Conservation (phyloP, 2,113 vertebrate genomes). For the Callospermophilus lateralis region DNA sequence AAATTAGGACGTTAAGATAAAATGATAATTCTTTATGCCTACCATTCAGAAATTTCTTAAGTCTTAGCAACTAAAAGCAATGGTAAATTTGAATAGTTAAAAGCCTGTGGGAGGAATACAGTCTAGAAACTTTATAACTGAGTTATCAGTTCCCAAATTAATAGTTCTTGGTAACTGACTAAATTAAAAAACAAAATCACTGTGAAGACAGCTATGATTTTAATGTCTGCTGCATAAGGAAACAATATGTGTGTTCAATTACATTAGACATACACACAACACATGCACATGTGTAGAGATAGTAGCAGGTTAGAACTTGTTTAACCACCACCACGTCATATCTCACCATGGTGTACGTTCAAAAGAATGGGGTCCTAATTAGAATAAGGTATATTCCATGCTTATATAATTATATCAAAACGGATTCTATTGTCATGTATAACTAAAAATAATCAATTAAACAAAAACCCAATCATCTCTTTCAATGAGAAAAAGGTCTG, state of each 20-base stretch:
- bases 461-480: background rate
- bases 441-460: too few species aligned
- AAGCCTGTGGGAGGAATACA: background rate
- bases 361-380: too few species aligned
- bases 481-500: slow-evolving; percentile 5
- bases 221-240: background rate
- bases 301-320: background rate
- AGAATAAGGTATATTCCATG: too few species aligned
- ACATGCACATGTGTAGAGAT: background rate
- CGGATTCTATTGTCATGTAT: too few species aligned
- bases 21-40: background rate
- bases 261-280: background rate
- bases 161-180: background rate
- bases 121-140: background rate
- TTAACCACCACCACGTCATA: background rate
- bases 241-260: background rate
- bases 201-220: background rate
- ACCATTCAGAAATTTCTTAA: background rate
- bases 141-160: background rate
- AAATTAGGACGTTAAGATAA: background rate
- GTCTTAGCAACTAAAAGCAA: slow-evolving; percentile 33
- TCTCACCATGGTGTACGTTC: too few species aligned
- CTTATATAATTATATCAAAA: too few species aligned
- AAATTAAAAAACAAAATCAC: background rate
- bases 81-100: background rate